Percentiles rank a stretch among this genome's conserved stretches.
Evolutionary conservation across 2,888 invertebrate species (phyloP).

Genomic region (Sialis fuliginosa): DNA sequence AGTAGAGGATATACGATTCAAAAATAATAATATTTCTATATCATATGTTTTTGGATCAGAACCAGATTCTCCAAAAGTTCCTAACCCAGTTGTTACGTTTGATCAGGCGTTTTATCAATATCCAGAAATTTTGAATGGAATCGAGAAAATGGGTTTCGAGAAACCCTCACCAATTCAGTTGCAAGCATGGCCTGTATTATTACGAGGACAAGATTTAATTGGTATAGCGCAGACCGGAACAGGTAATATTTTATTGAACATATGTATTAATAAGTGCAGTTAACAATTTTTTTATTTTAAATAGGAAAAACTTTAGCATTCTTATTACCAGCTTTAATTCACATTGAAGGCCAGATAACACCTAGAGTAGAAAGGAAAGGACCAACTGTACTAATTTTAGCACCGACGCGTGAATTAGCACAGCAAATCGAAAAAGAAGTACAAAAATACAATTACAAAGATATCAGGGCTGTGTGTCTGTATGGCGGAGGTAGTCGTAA

Average conservation of each 20-base stretch:
- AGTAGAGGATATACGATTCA: conserved; percentile 41
- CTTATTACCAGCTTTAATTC: conserved; percentile 79
- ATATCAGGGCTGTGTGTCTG: conserved; percentile 79
- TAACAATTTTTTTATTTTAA: conserved; percentile 13
- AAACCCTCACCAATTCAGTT: conserved; percentile 82
- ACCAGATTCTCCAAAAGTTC: conserved; percentile 29
- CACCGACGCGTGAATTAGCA: conserved; percentile 86
- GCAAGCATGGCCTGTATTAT: conserved; percentile 87
- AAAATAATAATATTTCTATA: conserved; percentile 60
- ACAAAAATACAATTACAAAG: conserved; percentile 70
- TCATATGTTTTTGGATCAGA: conserved; percentile 41
- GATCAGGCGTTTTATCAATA: conserved; percentile 66
- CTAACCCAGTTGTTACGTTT: conserved; percentile 65
- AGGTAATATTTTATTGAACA: conserved; percentile 18
- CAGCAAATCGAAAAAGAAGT: conserved; percentile 86
- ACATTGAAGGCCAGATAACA: conserved; percentile 72
- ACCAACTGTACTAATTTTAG: conserved; percentile 74
- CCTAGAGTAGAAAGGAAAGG: conserved; percentile 56
- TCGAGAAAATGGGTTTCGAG: conserved; percentile 60
- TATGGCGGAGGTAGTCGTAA: conserved; percentile 79
- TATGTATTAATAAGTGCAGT: not conserved
- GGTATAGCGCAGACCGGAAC: conserved; percentile 94
- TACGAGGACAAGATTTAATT: conserved; percentile 83
- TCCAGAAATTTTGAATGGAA: conserved; percentile 69
- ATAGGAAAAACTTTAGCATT: conserved; percentile 86